phyloP scores from a whole-genome alignment of 2,797 vertebrate genomes.

The Miichthys miiuy region DNA sequence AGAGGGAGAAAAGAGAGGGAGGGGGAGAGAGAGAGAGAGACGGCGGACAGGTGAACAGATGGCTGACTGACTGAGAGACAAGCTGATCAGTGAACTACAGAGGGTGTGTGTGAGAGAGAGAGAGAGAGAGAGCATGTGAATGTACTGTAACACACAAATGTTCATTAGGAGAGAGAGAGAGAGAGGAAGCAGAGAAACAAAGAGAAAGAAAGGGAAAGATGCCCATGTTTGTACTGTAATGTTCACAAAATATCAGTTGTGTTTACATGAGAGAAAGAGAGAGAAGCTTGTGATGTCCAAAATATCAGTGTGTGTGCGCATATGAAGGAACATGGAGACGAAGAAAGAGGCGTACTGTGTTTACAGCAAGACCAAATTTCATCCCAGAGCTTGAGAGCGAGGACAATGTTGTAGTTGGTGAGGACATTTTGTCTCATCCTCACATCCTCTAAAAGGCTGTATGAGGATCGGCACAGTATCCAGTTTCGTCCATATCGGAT shows the following conservation, averaged over 20 bases:
- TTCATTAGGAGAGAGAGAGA: conserved; percentile 23
- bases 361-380: neutral
- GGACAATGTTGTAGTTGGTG: too few relatives aligned
- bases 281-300: conserved; percentile 14
- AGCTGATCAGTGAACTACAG: conserved; percentile 78
- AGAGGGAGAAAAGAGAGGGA: conserved; percentile 63
- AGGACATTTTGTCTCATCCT: conserved; percentile 9
- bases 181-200: conserved; percentile 37
- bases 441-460: neutral
- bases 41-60: conserved; percentile 85
- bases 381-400: neutral
- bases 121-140: conserved; percentile 2
- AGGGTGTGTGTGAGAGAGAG: conserved; percentile 12
- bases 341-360: neutral
- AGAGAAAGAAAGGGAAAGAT: conserved; percentile 34
- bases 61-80: conserved; percentile 80
- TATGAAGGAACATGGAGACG: conserved; percentile 9
- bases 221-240: conserved; percentile 57
- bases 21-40: conserved; percentile 49
- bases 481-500: neutral
- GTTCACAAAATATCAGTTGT: conserved; percentile 53
- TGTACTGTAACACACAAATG: conserved; percentile 38
- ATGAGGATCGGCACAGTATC: neutral
- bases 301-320: conserved; percentile 11
- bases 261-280: conserved; percentile 43